These are phyloP conservation scores for Sus cebifrons DNA, from an alignment of 2,797 vertebrate species.

Conservation along the genomic window DNA sequence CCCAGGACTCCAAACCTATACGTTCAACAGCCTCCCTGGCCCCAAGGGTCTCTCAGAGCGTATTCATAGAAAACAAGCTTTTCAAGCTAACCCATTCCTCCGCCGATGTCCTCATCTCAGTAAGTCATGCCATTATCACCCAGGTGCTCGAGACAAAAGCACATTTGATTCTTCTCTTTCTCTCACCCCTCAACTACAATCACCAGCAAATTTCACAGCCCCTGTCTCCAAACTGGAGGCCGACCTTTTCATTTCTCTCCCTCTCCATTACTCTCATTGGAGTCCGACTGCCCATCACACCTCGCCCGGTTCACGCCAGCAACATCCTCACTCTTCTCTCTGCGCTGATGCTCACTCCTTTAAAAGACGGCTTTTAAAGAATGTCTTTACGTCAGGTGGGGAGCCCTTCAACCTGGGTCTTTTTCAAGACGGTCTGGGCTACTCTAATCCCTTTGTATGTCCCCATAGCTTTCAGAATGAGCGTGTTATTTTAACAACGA, in stretches of 20 bases:
- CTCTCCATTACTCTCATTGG: background rate
- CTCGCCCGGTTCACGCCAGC: background rate
- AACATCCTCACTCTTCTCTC: background rate
- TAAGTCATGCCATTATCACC: background rate
- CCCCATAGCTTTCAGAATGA: conserved; percentile 40
- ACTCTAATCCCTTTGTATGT: background rate
- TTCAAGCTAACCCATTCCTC: background rate
- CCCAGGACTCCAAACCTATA: background rate
- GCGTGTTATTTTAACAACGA: conserved; percentile 19
- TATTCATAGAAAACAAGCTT: background rate
- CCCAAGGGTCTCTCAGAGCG: background rate
- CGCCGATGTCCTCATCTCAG: background rate
- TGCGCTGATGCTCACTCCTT: background rate
- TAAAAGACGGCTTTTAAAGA: background rate
- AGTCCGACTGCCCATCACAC: background rate
- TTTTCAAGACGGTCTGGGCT: conserved; percentile 48
- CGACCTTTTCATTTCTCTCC: background rate
- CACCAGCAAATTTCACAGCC: background rate
- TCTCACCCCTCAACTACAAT: background rate
- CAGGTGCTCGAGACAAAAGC: conserved; percentile 3
- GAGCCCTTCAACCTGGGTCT: conserved; percentile 3
- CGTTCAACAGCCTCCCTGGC: background rate
- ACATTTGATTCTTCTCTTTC: background rate
- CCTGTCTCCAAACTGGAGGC: background rate
- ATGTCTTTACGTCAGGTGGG: background rate